Conservation (phyloP, 2,888 invertebrate species). For the Zygogramma bicolorata region DNA sequence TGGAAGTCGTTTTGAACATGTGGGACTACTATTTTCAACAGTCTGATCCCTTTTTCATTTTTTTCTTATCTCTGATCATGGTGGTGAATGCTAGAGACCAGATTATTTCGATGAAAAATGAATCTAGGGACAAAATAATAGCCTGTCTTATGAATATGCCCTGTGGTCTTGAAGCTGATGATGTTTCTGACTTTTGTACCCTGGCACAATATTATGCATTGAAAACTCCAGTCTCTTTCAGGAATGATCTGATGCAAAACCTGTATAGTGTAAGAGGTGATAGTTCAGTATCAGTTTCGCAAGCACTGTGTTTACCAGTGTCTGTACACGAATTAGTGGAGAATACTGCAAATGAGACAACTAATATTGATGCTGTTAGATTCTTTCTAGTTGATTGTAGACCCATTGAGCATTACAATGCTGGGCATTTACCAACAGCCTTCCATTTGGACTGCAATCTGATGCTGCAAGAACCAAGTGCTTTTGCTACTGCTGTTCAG, state of each 20-base stretch:
- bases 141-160: slow-evolving; percentile 82
- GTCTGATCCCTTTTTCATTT: slow-evolving; percentile 95
- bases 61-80: slow-evolving; percentile 95
- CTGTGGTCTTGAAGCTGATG: slow-evolving; percentile 89
- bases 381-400: slow-evolving; percentile 98
- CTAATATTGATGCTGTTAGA: slow-evolving; percentile 74
- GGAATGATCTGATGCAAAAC: slow-evolving; percentile 82
- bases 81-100: slow-evolving; percentile 93
- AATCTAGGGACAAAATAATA: slow-evolving; percentile 77
- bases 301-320: slow-evolving; percentile 96
- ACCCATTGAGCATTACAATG: slow-evolving; percentile 96
- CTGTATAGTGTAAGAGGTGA: slow-evolving; percentile 66
- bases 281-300: slow-evolving; percentile 70
- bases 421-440: slow-evolving; percentile 96
- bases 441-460: slow-evolving; percentile 98
- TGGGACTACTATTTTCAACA: slow-evolving; percentile 98
- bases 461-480: slow-evolving; percentile 96
- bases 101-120: slow-evolving; percentile 81
- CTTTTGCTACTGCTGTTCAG: slow-evolving; percentile 94
- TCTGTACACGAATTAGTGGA: slow-evolving; percentile 93
- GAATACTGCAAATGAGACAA: slow-evolving; percentile 77
- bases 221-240: slow-evolving; percentile 93
- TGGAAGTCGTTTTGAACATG: slow-evolving; percentile 90
- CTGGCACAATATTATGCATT: slow-evolving; percentile 95
- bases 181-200: slow-evolving; percentile 96